Evolutionary conservation across 2,888 invertebrate genomes (phyloP).

Genomic region (Perizoma affinitatum): DNA sequence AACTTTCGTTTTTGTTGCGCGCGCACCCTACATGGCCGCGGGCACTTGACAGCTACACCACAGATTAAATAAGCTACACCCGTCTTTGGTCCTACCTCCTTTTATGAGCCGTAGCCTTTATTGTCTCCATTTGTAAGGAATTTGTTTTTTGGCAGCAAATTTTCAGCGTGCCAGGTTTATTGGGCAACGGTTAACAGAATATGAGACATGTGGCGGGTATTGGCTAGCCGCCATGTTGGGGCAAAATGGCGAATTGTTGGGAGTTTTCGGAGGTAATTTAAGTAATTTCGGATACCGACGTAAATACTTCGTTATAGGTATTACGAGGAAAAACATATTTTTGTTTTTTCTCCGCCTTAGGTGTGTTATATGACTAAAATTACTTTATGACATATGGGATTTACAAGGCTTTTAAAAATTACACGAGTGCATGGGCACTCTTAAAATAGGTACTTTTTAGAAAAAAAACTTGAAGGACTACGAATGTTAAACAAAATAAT

Average conservation of each 20-base stretch:
- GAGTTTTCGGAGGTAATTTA: slow-evolving; percentile 23
- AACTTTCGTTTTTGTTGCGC: slow-evolving; percentile 69
- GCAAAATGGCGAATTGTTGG: slow-evolving; percentile 19
- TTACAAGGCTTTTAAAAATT: too few species aligned
- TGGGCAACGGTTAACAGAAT: slow-evolving; percentile 29
- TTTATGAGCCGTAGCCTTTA: slow-evolving; percentile 63
- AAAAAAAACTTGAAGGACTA: slow-evolving; percentile 23
- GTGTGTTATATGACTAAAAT: too few species aligned
- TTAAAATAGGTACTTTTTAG: background rate
- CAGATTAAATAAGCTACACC: slow-evolving; percentile 43
- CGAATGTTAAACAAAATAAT: slow-evolving; percentile 24
- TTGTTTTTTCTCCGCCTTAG: too few species aligned
- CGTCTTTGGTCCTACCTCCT: slow-evolving; percentile 56
- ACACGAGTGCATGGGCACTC: too few species aligned
- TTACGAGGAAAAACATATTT: background rate
- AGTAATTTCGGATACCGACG: slow-evolving; percentile 16
- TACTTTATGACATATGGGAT: too few species aligned
- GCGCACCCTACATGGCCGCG: slow-evolving; percentile 70
- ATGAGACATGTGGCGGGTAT: slow-evolving; percentile 29
- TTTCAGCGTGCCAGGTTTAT: slow-evolving; percentile 35
- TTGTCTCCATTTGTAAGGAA: slow-evolving; percentile 60
- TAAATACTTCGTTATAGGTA: slow-evolving; percentile 6
- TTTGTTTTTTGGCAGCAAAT: slow-evolving; percentile 50
- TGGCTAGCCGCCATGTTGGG: slow-evolving; percentile 22
- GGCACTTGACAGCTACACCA: slow-evolving; percentile 56